Evolutionary conservation across 2,888 invertebrate species (phyloP).

Genomic region (Carcina quercana): DNA sequence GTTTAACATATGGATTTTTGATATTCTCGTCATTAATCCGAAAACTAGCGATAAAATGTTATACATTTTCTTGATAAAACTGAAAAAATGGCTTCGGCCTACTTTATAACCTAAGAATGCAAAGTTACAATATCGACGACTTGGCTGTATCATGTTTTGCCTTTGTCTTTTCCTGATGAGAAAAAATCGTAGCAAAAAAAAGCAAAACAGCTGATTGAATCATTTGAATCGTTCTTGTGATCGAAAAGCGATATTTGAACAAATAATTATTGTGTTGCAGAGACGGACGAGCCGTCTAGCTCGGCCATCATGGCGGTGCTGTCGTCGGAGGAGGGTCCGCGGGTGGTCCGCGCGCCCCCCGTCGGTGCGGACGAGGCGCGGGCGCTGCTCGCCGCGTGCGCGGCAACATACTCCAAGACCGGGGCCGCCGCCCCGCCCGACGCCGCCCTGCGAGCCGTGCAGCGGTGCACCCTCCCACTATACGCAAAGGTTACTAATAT

Average conservation of each 20-base stretch:
- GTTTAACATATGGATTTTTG: too few species aligned
- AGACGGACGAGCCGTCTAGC: constrained; percentile 60
- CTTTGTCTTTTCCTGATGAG: background rate
- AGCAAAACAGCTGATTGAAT: background rate
- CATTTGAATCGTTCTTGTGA: too few species aligned
- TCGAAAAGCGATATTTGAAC: too few species aligned
- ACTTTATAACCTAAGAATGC: background rate
- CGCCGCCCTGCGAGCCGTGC: constrained; percentile 75
- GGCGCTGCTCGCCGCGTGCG: constrained; percentile 54
- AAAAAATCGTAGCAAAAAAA: background rate
- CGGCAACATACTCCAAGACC: constrained; percentile 54
- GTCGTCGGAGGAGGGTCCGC: constrained; percentile 61
- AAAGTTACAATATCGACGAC: background rate
- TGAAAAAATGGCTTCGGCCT: too few species aligned
- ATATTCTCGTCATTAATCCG: too few species aligned
- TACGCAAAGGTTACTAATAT: constrained; percentile 83
- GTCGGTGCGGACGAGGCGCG: constrained; percentile 57
- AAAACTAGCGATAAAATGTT: too few species aligned
- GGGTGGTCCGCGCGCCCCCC: constrained; percentile 55
- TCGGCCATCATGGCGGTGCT: constrained; percentile 68
- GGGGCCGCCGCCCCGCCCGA: constrained; percentile 76
- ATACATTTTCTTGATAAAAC: too few species aligned
- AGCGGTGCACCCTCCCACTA: constrained; percentile 79
- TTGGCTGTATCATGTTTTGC: background rate
- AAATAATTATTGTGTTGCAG: constrained; percentile 28